Conservation (phyloP, 2,797 vertebrate species). For the Eospalax fontanierii region DNA sequence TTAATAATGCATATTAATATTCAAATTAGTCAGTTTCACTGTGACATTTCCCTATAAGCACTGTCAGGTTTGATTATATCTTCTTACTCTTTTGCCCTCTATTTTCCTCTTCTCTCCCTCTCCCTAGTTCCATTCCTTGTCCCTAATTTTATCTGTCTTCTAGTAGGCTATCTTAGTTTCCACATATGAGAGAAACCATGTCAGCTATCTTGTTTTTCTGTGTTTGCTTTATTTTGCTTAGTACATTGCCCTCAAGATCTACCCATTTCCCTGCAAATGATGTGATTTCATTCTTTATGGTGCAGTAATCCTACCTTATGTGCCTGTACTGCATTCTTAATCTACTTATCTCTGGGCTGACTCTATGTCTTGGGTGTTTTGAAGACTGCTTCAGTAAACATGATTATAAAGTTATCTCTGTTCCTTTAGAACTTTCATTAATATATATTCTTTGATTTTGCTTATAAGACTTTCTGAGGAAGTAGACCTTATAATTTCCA, state of each 20-base stretch:
- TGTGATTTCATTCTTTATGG: not conserved
- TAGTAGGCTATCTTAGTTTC: not conserved
- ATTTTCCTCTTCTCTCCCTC: not conserved
- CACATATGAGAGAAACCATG: not conserved
- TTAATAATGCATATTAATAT: not conserved
- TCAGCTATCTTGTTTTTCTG: not conserved
- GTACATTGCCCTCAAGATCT: not conserved
- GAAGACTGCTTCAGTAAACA: not conserved
- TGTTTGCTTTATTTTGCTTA: not conserved
- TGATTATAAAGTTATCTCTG: not conserved
- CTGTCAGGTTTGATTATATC: not conserved
- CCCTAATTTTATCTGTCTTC: not conserved
- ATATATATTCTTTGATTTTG: conserved; percentile 43
- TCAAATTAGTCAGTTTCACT: not conserved
- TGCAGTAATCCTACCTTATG: not conserved
- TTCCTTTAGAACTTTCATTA: conserved; percentile 2
- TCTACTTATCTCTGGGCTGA: not conserved
- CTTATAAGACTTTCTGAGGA: not conserved
- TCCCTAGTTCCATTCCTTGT: no score
- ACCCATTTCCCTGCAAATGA: not conserved
- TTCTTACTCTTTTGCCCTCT: not conserved
- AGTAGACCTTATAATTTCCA: conserved; percentile 35
- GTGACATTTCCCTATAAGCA: not conserved
- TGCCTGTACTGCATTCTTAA: no score
- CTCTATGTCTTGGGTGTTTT: not conserved